These are phyloP conservation scores for Melieria picta DNA, from an alignment of 2,888 invertebrate species.

Conservation along the genomic window DNA sequence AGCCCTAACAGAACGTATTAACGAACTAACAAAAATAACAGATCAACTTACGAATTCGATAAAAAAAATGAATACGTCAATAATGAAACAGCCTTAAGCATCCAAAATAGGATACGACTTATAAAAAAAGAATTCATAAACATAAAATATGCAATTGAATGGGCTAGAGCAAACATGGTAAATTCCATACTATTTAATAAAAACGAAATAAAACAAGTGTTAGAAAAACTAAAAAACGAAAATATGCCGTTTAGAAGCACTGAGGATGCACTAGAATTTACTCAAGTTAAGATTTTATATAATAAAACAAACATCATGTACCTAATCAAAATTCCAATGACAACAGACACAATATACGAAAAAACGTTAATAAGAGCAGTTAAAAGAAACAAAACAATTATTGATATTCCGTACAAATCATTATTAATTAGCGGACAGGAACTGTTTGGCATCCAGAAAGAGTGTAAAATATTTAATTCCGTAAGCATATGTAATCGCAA, in stretches of 20 bases:
- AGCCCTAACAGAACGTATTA: too few species aligned
- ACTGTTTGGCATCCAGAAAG: conserved; percentile 20
- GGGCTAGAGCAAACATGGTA: conserved; percentile 24
- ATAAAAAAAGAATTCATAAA: conserved; percentile 27
- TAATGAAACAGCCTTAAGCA: too few species aligned
- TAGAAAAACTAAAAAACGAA: conserved; percentile 26
- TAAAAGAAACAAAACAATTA: conserved; percentile 12
- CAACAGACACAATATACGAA: conserved; percentile 21
- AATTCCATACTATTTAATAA: conserved; percentile 30
- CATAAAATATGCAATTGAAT: conserved; percentile 33
- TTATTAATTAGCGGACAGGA: conserved; percentile 22
- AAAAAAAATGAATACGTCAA: too few species aligned
- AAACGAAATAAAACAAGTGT: conserved; percentile 31
- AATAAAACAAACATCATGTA: conserved; percentile 26
- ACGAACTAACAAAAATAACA: too few species aligned
- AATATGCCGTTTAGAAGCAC: conserved; percentile 18
- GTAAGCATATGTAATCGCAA: conserved; percentile 16
- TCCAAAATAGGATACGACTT: too few species aligned
- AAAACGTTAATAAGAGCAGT: conserved; percentile 20
- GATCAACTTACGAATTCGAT: too few species aligned
- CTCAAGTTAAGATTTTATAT: conserved; percentile 18
- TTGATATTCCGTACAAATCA: neutral
- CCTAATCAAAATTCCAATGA: conserved; percentile 31
- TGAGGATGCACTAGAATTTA: conserved; percentile 33
- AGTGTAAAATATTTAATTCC: conserved; percentile 27